Percentiles rank a stretch among this genome's conserved stretches.
Evolutionary conservation across 1,140 invertebrate genomes (phyloP).

Genomic region (Drosophila mauritiana): DNA sequence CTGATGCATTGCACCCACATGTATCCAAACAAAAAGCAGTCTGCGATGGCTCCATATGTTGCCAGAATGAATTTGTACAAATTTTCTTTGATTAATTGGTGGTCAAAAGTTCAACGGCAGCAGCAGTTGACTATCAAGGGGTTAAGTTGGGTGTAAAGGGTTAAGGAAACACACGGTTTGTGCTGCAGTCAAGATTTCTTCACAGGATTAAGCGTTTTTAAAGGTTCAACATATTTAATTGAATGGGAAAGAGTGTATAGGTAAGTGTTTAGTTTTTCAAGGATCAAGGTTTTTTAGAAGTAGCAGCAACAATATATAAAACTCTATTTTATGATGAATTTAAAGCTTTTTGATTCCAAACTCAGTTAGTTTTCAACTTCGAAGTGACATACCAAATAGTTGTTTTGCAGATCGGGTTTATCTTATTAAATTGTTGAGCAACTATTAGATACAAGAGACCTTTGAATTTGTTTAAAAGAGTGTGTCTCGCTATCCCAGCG

Average conservation of each 20-base stretch:
- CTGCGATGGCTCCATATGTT: slow-evolving; percentile 68
- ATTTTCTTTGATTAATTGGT: slow-evolving; percentile 80
- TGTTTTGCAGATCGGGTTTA: no score
- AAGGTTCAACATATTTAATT: neutral
- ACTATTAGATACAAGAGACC: neutral
- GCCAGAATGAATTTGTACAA: slow-evolving; percentile 80
- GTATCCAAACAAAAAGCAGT: slow-evolving; percentile 66
- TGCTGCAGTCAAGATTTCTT: neutral
- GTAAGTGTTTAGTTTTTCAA: no score
- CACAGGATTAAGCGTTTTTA: no score
- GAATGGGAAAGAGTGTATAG: no score
- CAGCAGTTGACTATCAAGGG: slow-evolving; percentile 41
- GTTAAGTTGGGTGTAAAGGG: neutral
- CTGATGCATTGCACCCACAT: slow-evolving; percentile 45
- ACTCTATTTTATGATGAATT: no score
- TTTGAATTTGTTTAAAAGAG: neutral
- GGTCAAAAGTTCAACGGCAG: slow-evolving; percentile 77
- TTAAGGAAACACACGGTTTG: neutral
- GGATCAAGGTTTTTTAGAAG: no score
- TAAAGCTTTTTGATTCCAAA: no score
- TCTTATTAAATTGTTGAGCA: no score
- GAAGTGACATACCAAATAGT: no score
- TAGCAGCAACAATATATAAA: no score
- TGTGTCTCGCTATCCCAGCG: slow-evolving; percentile 36
- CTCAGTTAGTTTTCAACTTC: no score